Percentiles rank a stretch among this genome's conserved stretches.
Conservation (phyloP, 2,888 invertebrate genomes). For the Automeris io region DNA sequence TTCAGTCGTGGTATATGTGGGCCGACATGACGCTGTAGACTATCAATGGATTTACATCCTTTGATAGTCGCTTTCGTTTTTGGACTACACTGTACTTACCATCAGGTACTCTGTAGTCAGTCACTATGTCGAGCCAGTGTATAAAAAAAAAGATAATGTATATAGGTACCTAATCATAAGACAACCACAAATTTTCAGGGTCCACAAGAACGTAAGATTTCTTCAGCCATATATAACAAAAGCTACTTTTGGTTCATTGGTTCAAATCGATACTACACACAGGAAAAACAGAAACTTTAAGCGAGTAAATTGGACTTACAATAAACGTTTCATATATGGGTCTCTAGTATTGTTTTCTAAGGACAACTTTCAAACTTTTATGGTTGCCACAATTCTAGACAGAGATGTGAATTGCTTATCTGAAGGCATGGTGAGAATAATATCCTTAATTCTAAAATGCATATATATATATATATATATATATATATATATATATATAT, state of each 20-base stretch:
- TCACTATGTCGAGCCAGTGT: not conserved
- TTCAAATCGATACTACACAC: constrained; percentile 34
- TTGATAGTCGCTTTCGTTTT: no score
- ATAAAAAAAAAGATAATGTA: no score
- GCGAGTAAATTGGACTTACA: constrained; percentile 53
- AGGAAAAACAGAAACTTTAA: constrained; percentile 33
- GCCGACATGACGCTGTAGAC: no score
- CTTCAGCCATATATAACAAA: constrained; percentile 42
- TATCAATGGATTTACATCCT: no score
- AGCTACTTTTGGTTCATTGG: constrained; percentile 46
- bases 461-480: no score
- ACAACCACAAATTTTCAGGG: constrained; percentile 29
- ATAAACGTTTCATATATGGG: constrained; percentile 81
- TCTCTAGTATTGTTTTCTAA: constrained; percentile 83
- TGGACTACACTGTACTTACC: not conserved
- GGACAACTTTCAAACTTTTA: constrained; percentile 80
- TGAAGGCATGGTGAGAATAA: constrained; percentile 50
- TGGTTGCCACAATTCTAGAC: constrained; percentile 81
- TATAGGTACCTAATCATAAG: not conserved
- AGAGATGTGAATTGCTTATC: constrained; percentile 53
- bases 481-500: no score
- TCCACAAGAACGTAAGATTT: constrained; percentile 60
- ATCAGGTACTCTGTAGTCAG: not conserved
- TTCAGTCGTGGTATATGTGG: no score
- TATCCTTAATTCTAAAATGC: no score